Percentiles rank a stretch among this genome's conserved stretches.
phyloP scores from a whole-genome alignment of 2,888 invertebrate genomes.

The Drosophila borealis region DNA sequence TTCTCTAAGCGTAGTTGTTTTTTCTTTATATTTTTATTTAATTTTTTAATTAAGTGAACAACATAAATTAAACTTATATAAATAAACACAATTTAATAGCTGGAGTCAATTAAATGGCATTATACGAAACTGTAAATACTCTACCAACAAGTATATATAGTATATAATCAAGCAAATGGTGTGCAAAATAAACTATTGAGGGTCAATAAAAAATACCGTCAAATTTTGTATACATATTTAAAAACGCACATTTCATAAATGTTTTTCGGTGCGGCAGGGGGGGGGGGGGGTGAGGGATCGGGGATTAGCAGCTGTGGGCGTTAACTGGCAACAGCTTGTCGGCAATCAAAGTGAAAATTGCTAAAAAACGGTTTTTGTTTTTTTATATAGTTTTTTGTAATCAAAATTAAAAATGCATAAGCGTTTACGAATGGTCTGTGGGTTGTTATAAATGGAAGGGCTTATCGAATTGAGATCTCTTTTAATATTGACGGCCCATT shows the following conservation, averaged over 20 bases:
- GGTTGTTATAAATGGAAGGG: not conserved
- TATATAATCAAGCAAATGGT: not conserved
- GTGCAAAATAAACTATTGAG: slow-evolving; percentile 30
- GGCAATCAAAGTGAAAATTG: slow-evolving; percentile 5
- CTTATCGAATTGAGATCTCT: slow-evolving; percentile 8
- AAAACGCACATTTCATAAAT: slow-evolving; percentile 25
- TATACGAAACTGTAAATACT: not conserved
- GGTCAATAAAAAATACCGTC: slow-evolving; percentile 7
- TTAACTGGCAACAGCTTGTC: slow-evolving; percentile 36
- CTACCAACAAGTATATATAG: too few relatives aligned
- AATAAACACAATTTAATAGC: too few relatives aligned
- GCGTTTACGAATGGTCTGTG: slow-evolving; percentile 25
- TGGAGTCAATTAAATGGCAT: too few relatives aligned
- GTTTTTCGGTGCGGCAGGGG: not conserved
- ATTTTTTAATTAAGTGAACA: too few relatives aligned
- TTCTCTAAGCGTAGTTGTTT: too few relatives aligned
- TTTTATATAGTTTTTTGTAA: not conserved
- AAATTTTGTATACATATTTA: slow-evolving; percentile 25
- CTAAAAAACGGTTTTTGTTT: too few relatives aligned
- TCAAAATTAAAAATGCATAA: slow-evolving; percentile 37
- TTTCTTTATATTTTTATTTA: too few relatives aligned
- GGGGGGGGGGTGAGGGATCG: too few relatives aligned
- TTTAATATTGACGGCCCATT: slow-evolving; percentile 8
- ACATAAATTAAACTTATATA: too few relatives aligned
- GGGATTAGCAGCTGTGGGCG: not conserved